These are phyloP conservation scores for Procambarus virginalis DNA, from an alignment of 1,140 invertebrate genomes.

Conservation along the genomic window DNA sequence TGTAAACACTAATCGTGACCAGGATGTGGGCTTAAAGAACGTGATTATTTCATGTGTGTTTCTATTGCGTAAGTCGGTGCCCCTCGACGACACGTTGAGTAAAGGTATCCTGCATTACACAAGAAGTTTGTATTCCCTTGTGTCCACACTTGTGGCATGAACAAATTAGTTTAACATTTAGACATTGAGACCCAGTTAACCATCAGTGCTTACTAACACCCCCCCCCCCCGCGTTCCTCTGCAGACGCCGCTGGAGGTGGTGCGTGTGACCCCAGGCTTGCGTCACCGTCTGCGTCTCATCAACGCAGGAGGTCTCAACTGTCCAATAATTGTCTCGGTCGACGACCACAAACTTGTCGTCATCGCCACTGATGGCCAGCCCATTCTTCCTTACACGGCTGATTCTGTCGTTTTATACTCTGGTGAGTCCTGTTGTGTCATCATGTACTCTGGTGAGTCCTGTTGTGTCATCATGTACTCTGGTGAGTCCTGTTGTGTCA, in stretches of 20 bases:
- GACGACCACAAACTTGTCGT: constrained; percentile 87
- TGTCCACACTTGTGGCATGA: too few relatives aligned
- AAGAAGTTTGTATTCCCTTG: too few relatives aligned
- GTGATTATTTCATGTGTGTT: too few relatives aligned
- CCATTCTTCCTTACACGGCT: constrained; percentile 83
- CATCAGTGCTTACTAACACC: too few relatives aligned
- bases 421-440: neutral
- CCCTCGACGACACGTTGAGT: too few relatives aligned
- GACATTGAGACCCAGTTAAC: too few relatives aligned
- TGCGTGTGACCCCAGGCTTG: constrained; percentile 75
- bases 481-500: neutral
- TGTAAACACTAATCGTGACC: too few relatives aligned
- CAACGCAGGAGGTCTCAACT: constrained; percentile 89
- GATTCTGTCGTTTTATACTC: constrained; percentile 84
- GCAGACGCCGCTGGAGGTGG: constrained; percentile 39
- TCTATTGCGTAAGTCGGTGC: too few relatives aligned
- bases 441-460: neutral
- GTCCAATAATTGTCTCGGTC: constrained; percentile 88
- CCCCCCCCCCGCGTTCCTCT: too few relatives aligned
- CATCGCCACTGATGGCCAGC: constrained; percentile 86
- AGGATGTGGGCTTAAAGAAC: too few relatives aligned
- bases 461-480: constrained; percentile 74
- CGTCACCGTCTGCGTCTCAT: constrained; percentile 88
- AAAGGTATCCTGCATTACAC: too few relatives aligned
- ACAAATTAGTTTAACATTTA: too few relatives aligned